phyloP scores from a whole-genome alignment of 2,888 invertebrate species.

The Eupithecia subfuscata region DNA sequence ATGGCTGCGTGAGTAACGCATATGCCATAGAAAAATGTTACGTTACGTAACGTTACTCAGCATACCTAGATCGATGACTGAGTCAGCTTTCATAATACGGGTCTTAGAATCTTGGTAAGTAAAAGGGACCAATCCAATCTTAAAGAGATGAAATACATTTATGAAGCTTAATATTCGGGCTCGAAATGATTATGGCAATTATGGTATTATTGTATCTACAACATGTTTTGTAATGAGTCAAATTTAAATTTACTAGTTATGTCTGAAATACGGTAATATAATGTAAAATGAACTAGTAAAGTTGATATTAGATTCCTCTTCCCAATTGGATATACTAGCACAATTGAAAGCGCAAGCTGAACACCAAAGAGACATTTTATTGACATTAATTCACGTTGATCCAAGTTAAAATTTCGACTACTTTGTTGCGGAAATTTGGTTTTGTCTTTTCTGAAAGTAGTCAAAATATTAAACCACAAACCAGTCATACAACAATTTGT shows the following conservation, averaged over 20 bases:
- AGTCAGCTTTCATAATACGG: not conserved
- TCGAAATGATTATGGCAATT: slow-evolving; percentile 50
- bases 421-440: not conserved
- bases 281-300: slow-evolving; percentile 18
- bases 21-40: not conserved
- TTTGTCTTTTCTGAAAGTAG: not conserved
- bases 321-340: slow-evolving; percentile 20
- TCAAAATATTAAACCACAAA: slow-evolving; percentile 15
- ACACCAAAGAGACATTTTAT: slow-evolving; percentile 37
- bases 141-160: slow-evolving; percentile 44
- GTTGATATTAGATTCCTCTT: slow-evolving; percentile 6
- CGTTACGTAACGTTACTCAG: not conserved
- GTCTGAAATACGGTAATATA: not conserved
- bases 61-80: not conserved
- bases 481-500: not conserved
- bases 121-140: not conserved
- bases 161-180: slow-evolving; percentile 72
- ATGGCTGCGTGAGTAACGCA: not conserved
- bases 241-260: slow-evolving; percentile 1
- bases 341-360: slow-evolving; percentile 35
- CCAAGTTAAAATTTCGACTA: slow-evolving; percentile 18
- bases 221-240: slow-evolving; percentile 27
- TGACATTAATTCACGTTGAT: slow-evolving; percentile 3
- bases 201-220: slow-evolving; percentile 43
- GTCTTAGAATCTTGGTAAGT: not conserved